Evolutionary conservation across 2,113 vertebrate genomes (phyloP).

Genomic region (Acinonyx jubatus): DNA sequence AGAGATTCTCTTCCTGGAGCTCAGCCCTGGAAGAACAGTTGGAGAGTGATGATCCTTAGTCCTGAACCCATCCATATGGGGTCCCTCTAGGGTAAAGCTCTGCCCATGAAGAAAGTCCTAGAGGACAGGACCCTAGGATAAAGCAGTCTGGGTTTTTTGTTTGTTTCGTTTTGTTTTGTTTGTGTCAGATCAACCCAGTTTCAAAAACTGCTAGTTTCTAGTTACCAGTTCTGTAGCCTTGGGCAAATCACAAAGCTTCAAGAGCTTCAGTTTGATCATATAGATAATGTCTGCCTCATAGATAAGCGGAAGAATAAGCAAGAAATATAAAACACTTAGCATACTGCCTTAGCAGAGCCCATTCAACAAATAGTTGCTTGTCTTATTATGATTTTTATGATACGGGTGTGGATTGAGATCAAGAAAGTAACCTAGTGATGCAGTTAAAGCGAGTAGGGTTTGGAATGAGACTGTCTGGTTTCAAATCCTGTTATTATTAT

Average conservation of each 20-base stretch:
- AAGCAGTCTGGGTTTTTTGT: neutral
- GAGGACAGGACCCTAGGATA: neutral
- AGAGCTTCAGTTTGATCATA: neutral
- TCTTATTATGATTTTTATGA: neutral
- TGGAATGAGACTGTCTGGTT: neutral
- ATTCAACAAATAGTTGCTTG: neutral
- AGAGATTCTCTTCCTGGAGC: neutral
- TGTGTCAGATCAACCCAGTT: neutral
- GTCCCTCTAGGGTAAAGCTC: neutral
- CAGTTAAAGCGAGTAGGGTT: neutral
- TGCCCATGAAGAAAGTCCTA: neutral
- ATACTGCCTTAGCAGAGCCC: neutral
- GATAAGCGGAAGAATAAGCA: neutral
- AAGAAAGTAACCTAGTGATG: neutral
- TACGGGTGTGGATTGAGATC: neutral
- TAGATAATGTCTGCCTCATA: neutral
- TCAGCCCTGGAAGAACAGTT: neutral
- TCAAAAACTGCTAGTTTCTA: neutral
- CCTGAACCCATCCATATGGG: neutral
- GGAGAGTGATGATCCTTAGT: neutral
- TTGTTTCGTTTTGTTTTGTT: too few relatives aligned
- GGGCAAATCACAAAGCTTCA: neutral
- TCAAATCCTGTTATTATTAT: neutral
- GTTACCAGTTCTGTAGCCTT: neutral
- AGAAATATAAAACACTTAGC: neutral